Conservation (phyloP, 2,113 vertebrate genomes). For the Paracyprichromis sp. region DNA sequence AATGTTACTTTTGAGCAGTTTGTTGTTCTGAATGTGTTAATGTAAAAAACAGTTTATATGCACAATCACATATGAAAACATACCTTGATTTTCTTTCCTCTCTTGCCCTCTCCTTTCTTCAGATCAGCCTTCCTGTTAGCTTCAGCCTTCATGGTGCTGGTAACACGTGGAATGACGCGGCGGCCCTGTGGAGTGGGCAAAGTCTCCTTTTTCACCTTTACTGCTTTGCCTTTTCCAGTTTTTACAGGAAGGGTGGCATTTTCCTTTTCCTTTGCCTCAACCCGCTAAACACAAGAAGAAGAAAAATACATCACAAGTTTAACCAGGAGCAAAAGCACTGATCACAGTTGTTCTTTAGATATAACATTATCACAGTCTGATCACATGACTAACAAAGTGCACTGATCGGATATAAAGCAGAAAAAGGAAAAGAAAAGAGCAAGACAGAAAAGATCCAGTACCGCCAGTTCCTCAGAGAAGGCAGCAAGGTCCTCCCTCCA, state of each 20-base stretch:
- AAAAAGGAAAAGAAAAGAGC: background rate
- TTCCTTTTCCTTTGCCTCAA: conserved; percentile 81
- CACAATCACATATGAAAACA: background rate
- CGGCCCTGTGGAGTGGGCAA: conserved; percentile 82
- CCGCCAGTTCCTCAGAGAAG: conserved; percentile 86
- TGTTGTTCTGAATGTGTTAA: background rate
- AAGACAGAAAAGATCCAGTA: conserved; percentile 11
- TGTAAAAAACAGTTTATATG: background rate
- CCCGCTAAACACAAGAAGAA: conserved; percentile 22
- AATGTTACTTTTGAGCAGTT: background rate
- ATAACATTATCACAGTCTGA: background rate
- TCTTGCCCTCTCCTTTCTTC: conserved; percentile 48
- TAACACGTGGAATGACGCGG: conserved; percentile 83
- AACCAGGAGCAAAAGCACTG: background rate
- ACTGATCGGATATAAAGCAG: background rate
- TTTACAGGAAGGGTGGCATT: conserved; percentile 66
- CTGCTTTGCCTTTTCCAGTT: conserved; percentile 66
- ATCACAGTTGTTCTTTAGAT: background rate
- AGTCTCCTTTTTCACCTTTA: conserved; percentile 80
- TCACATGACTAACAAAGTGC: background rate
- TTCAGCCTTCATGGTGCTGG: conserved; percentile 87
- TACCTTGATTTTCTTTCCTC: conserved; percentile 83
- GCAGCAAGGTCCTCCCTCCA: conserved; percentile 88
- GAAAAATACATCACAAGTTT: background rate
- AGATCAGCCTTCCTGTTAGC: conserved; percentile 78